Conservation (phyloP, 2,797 vertebrate genomes). For the Megalops cyprinoides region DNA sequence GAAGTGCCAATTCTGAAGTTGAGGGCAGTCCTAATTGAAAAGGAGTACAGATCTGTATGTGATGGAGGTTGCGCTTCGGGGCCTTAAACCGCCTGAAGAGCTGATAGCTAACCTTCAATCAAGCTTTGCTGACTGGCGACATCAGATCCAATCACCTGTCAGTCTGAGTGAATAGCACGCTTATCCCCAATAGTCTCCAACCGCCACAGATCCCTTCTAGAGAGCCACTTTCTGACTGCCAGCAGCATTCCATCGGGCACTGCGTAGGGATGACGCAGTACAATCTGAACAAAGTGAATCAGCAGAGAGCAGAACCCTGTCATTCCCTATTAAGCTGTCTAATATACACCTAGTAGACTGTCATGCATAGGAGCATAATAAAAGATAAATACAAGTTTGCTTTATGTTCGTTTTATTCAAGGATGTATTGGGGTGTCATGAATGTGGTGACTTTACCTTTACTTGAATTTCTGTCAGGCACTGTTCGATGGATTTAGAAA, state of each 20-base stretch:
- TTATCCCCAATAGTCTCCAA: conserved; percentile 33
- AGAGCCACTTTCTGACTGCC: conserved; percentile 12
- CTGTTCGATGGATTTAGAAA: not conserved
- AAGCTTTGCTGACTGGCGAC: conserved; percentile 23
- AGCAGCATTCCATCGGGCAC: conserved; percentile 2
- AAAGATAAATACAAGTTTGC: not conserved
- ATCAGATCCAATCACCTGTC: conserved; percentile 36
- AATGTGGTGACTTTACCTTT: not conserved
- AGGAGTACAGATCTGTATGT: conserved; percentile 34
- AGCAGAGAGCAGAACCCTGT: not conserved
- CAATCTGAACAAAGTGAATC: conserved; percentile 20
- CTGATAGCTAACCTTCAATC: conserved; percentile 37
- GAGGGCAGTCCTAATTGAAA: conserved; percentile 28
- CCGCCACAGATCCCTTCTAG: not conserved
- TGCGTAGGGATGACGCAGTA: not conserved
- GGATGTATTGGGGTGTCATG: not conserved
- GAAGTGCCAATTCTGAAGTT: conserved; percentile 24
- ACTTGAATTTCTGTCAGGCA: not conserved
- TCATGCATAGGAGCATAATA: not conserved
- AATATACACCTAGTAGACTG: conserved; percentile 10
- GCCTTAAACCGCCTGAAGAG: conserved; percentile 32
- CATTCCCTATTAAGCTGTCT: not conserved
- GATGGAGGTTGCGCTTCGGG: conserved; percentile 33
- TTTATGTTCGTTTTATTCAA: not conserved
- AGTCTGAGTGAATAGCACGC: conserved; percentile 23